Conservation (phyloP, 2,797 vertebrate species). For the Protonibea diacanthus region DNA sequence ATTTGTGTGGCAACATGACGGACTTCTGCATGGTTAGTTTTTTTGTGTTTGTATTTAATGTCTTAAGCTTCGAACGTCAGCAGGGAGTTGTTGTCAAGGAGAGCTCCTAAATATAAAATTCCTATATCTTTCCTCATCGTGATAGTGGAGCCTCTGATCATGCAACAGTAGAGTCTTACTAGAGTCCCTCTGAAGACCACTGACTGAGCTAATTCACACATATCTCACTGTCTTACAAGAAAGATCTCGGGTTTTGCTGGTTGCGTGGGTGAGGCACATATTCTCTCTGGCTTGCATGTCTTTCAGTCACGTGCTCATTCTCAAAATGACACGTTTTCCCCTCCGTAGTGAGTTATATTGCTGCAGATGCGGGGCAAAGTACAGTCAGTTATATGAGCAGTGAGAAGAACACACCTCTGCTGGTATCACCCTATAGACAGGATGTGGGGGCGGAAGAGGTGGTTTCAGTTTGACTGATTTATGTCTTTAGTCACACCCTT, state of each 20-base stretch:
- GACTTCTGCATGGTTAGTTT: constrained; percentile 29
- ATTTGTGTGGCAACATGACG: constrained; percentile 49
- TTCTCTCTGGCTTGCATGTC: constrained; percentile 42
- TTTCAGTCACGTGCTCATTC: constrained; percentile 57
- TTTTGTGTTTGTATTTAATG: constrained; percentile 34
- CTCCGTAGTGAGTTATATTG: constrained; percentile 55
- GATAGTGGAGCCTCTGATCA: constrained; percentile 17
- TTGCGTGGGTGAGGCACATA: constrained; percentile 35
- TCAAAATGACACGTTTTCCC: constrained; percentile 57
- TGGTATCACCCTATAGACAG: constrained; percentile 67
- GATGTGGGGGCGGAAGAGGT: constrained; percentile 72
- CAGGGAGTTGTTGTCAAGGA: constrained; percentile 33
- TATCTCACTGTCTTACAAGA: constrained; percentile 22
- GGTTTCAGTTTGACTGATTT: constrained; percentile 76
- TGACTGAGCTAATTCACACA: constrained; percentile 47
- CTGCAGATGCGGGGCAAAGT: constrained; percentile 67
- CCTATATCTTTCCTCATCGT: constrained; percentile 4
- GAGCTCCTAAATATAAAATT: constrained; percentile 35
- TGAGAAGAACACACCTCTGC: constrained; percentile 59
- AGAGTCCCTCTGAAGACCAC: constrained; percentile 24
- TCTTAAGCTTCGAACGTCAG: constrained; percentile 27
- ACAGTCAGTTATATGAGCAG: constrained; percentile 65
- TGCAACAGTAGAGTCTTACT: constrained; percentile 10
- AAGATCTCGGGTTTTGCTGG: constrained; percentile 30
- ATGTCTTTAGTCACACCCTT: constrained; percentile 60